Evolutionary conservation across 2,797 vertebrate species (phyloP), one percentile per base, ranked within the genome.

Genomic region (Ataeniobius toweri): DNA sequence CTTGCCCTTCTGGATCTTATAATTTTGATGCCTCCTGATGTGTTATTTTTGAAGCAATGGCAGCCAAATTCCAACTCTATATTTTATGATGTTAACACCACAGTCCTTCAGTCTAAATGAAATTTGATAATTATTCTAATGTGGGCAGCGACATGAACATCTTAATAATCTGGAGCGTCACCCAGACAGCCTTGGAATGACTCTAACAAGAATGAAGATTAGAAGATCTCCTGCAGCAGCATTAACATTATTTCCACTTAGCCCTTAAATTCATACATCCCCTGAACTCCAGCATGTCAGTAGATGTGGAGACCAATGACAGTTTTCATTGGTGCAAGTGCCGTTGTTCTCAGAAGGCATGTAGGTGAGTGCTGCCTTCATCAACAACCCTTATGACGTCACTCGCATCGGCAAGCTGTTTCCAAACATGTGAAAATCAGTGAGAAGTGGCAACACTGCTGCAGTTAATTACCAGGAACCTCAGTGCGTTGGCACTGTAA

Each of bases 231-330:
- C 73, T 85, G 76, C 50, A 28, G 53, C 75, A 74, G 78, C 68
- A 81, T 85, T 87, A 83, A 80, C 76, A 84, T 86, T 88, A 85
- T 88, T 88, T 85, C 86, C 80, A 77, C 83, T 89, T 85, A 80
- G 82, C 83, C 69, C 79, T 84, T 85, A 76, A 75, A 88, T 82
- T 81, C 74, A 73, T 69, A 31, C 18, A 46, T 79, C 46, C 73
- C 55, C 22, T 71, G 79, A 83, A 77, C 53, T 65, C 48, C 2
- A 13, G 13, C 67, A 36, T 76, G 75, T 72, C 36, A 41, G 63
- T 50, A 13, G 61, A 80, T 28, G 58, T 28, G 26, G 12, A 80
- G 71, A 51, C 76, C 55, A 36, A 84, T 76, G 41, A 28, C 74
- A 70, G 28, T 41, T 84, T 79, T 75, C 75, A 65, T 70, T 41